Evolutionary conservation across 1,140 invertebrate genomes (phyloP).

Genomic region (Drosophila truncata): DNA sequence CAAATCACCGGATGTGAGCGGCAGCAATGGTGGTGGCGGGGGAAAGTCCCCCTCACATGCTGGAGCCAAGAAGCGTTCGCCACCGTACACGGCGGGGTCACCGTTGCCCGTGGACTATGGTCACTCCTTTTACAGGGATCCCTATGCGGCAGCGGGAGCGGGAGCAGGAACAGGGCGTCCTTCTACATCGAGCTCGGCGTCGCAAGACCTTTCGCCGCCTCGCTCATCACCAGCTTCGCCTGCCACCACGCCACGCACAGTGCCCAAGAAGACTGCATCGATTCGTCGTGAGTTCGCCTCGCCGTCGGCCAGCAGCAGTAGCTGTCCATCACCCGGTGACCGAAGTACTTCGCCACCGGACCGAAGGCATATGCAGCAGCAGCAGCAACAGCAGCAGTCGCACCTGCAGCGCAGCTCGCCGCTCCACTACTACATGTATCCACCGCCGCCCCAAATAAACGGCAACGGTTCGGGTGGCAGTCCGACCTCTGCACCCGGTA

Average conservation of each 20-base stretch:
- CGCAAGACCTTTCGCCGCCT: constrained; percentile 65
- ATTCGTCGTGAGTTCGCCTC: constrained; percentile 84
- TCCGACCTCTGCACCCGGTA: constrained; percentile 24
- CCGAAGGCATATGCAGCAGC: constrained; percentile 58
- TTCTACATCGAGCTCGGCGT: constrained; percentile 27
- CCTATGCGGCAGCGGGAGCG: constrained; percentile 54
- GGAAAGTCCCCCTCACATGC: constrained; percentile 78
- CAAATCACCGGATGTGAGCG: constrained; percentile 73
- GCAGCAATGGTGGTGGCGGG: constrained; percentile 62
- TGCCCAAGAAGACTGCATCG: constrained; percentile 85
- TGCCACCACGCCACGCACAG: constrained; percentile 74
- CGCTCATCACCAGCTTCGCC: constrained; percentile 71
- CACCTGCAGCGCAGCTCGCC: constrained; percentile 69
- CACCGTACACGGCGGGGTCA: constrained; percentile 71
- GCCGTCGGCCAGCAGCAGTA: constrained; percentile 72
- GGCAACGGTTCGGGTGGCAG: constrained; percentile 54
- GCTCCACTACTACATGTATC: constrained; percentile 81
- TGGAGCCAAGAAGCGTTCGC: constrained; percentile 73
- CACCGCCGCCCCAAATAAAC: constrained; percentile 61
- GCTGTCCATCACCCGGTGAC: constrained; percentile 73
- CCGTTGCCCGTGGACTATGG: constrained; percentile 72
- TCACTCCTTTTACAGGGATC: constrained; percentile 64
- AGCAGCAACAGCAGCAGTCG: constrained; percentile 59
- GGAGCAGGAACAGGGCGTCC: constrained; percentile 31
- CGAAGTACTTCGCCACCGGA: constrained; percentile 68